Conservation (phyloP, 2,888 invertebrate genomes). For the Tanypteryx hageni region DNA sequence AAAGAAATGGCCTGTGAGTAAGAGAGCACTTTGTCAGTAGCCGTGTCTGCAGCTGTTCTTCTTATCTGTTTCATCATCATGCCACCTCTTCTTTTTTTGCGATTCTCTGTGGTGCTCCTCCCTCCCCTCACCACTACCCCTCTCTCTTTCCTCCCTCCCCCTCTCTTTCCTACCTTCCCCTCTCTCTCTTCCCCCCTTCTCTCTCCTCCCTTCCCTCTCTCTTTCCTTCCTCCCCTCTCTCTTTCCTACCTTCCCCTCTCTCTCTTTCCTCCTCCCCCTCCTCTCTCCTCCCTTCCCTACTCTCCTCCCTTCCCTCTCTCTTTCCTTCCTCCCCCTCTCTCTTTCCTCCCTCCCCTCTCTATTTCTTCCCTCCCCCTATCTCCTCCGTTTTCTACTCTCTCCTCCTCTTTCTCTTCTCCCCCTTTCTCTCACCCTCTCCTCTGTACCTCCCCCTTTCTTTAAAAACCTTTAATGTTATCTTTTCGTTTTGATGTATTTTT, state of each 20-base stretch:
- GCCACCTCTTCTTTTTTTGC: conserved; percentile 27
- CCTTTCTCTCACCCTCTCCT: background rate
- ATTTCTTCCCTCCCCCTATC: background rate
- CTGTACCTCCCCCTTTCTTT: background rate
- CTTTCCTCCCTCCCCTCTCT: background rate
- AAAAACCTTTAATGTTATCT: conserved; percentile 44
- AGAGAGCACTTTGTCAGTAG: conserved; percentile 6
- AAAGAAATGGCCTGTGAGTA: background rate
- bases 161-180: background rate
- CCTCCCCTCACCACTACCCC: background rate
- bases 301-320: background rate
- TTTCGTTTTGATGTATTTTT: conserved; percentile 21
- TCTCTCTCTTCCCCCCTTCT: too few relatives aligned
- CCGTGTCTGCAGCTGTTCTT: conserved; percentile 7
- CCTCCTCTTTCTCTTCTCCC: background rate
- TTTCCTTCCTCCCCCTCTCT: background rate
- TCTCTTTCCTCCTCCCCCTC: background rate
- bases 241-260: background rate
- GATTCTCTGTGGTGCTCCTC: background rate
- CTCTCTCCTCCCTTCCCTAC: background rate
- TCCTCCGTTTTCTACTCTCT: too few relatives aligned
- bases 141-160: background rate
- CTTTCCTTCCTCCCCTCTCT: background rate
- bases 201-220: background rate
- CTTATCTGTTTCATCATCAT: background rate